phyloP scores from a whole-genome alignment of 1,140 invertebrate species.

The Scaptomyza graminum region DNA sequence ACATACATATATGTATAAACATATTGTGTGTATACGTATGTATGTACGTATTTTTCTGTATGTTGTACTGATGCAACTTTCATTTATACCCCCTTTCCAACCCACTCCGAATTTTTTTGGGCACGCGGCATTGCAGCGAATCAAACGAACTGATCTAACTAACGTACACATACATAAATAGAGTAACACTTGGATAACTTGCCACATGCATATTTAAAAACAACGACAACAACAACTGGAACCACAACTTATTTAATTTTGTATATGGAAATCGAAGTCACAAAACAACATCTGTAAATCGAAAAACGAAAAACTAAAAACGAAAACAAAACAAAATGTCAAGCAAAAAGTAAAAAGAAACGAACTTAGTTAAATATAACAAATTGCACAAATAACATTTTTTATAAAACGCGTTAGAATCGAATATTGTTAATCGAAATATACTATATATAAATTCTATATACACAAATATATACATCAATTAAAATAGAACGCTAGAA shows the following conservation, averaged over 20 bases:
- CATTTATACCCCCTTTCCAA: conserved; percentile 43
- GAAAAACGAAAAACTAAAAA: no score
- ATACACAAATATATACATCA: conserved; percentile 10
- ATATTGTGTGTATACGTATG: background rate
- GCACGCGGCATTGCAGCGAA: conserved; percentile 63
- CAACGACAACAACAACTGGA: no score
- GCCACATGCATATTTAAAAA: conserved; percentile 2
- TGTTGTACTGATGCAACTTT: conserved; percentile 40
- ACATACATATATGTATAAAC: no score
- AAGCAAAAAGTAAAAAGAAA: background rate
- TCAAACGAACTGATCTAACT: conserved; percentile 55
- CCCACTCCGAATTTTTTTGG: conserved; percentile 37
- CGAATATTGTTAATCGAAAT: conserved; percentile 5
- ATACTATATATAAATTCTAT: background rate
- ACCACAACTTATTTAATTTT: conserved; percentile 14
- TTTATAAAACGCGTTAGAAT: conserved; percentile 1
- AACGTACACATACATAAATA: conserved; percentile 47
- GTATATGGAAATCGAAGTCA: conserved; percentile 4
- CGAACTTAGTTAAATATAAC: conserved; percentile 7
- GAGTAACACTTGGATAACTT: conserved; percentile 43
- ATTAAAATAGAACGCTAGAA: conserved; percentile 7
- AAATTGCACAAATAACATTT: conserved; percentile 15
- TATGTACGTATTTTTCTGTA: conserved; percentile 17
- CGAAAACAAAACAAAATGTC: background rate
- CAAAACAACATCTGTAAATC: background rate